A percentile compares a stretch with the other conserved stretches of the same genome.
Conservation (phyloP, 2,797 vertebrate genomes). For the Phalanger gymnotis region DNA sequence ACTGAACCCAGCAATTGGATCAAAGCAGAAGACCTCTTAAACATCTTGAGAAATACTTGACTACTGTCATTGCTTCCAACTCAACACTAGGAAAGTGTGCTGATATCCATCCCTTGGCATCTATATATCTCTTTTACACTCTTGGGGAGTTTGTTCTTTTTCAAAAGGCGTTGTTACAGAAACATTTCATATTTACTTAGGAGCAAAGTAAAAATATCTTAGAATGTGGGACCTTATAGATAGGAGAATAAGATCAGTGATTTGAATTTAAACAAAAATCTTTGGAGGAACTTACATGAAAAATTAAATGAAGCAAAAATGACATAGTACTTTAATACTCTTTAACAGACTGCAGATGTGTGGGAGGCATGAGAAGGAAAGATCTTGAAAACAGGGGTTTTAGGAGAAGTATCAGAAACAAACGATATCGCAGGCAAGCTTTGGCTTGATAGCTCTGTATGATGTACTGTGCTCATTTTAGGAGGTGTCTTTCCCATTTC, state of each 20-base stretch:
- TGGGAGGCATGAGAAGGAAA: neutral
- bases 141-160: conserved; percentile 21
- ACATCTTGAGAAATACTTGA: neutral
- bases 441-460: neutral
- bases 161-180: conserved; percentile 12
- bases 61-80: neutral
- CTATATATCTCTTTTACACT: neutral
- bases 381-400: conserved; percentile 20
- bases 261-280: conserved; percentile 43
- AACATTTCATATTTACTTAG: conserved; percentile 42
- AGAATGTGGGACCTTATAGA: neutral
- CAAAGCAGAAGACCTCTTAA: conserved; percentile 28
- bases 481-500: conserved; percentile 53
- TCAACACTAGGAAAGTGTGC: neutral
- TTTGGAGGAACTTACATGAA: conserved; percentile 31
- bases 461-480: conserved; percentile 56
- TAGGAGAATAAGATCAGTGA: neutral
- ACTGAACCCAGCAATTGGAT: conserved; percentile 41
- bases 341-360: neutral
- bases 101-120: neutral
- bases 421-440: neutral
- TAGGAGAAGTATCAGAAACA: conserved; percentile 17
- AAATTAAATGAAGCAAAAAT: conserved; percentile 37
- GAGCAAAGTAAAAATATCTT: neutral
- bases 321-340: conserved; percentile 31